Evolutionary conservation across 2,888 invertebrate genomes (phyloP), one percentile per base, ranked within the genome.

Genomic region (Cryptus viduatorius): DNA sequence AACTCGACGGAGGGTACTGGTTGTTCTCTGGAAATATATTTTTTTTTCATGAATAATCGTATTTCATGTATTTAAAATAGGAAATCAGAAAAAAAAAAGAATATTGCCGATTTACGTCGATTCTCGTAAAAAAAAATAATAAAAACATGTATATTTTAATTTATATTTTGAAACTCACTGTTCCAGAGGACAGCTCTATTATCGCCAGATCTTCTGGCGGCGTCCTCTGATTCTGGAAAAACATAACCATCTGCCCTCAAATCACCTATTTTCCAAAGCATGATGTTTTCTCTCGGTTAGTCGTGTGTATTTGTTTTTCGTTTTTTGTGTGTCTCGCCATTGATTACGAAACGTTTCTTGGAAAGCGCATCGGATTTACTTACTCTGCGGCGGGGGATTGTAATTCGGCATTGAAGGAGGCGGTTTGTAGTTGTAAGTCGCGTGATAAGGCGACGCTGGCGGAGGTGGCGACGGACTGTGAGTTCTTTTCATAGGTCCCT

Each of bases 131-230:
- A 67, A 68, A 76, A 61, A 3, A 56, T 71, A 50, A 59, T 10
- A 53, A n/a, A n/a, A n/a, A n/a, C n/a, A n/a, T n/a, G n/a, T n/a
- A n/a, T 5, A 5, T 59, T 59, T 1, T 4, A 59, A 14, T 59
- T 31, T 8, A 59, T 31, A 31, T 29, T 31, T 31, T 1, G 24
- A 31, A 96, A 96, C 96, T 97, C 95, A 97, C 97, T 97, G 95
- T 97, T 97, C 97, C 97, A 97, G 89, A 97, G 96, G 92, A 97
- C 97, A 93, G 97, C 96, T 91, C 97, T 96, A 89, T 96, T 95
- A 95, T 96, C 96, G 94, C 97, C 97, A 93, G 96, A 96, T 93
- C 96, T 96, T 95, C 97, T 96, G 92, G 97, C 96, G 92, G 96
- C 96, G 94, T 97, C 97, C 94, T 97, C 97, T 93, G 96, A 95